phyloP scores from a whole-genome alignment of 37 sponge, comb jelly and placozoan species.

The Petrosia ficiformis region DNA sequence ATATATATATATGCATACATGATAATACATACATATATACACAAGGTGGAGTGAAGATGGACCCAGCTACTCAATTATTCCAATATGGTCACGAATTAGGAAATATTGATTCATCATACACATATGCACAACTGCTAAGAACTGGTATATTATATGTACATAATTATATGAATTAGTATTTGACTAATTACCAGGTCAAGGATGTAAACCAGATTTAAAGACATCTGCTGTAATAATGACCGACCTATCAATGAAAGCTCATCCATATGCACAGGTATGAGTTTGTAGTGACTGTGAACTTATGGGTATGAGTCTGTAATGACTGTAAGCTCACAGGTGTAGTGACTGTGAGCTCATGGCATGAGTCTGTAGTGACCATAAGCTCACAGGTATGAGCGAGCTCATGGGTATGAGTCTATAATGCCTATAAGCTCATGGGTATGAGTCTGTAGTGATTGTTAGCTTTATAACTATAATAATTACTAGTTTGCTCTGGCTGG shows the following conservation, averaged over 20 bases:
- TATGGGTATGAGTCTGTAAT: too few species aligned
- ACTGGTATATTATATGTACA: constrained; percentile 25
- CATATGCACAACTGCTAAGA: constrained; percentile 79
- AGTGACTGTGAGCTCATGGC: too few species aligned
- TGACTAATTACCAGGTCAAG: constrained; percentile 47
- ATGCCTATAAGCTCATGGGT: too few species aligned
- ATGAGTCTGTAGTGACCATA: too few species aligned
- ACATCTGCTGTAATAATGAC: constrained; percentile 60
- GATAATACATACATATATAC: too few species aligned
- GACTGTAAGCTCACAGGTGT: too few species aligned
- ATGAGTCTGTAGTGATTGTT: neutral
- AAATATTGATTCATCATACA: constrained; percentile 61
- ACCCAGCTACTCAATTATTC: constrained; percentile 61
- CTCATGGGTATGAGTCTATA: too few species aligned
- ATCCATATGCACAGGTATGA: constrained; percentile 96
- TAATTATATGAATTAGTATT: too few species aligned
- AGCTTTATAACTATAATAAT: neutral
- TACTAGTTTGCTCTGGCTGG: constrained; percentile 69
- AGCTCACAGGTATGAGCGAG: too few species aligned
- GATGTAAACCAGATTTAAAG: constrained; percentile 23
- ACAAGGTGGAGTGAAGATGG: too few species aligned
- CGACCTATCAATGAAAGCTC: constrained; percentile 79
- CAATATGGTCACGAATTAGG: constrained; percentile 49
- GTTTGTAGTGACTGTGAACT: too few species aligned
- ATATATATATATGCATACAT: too few species aligned